These are phyloP conservation scores for Cladorhizidae sp. DNA, from an alignment of 37 sponge, comb jelly and placozoan genomes.

Conservation along the genomic window DNA sequence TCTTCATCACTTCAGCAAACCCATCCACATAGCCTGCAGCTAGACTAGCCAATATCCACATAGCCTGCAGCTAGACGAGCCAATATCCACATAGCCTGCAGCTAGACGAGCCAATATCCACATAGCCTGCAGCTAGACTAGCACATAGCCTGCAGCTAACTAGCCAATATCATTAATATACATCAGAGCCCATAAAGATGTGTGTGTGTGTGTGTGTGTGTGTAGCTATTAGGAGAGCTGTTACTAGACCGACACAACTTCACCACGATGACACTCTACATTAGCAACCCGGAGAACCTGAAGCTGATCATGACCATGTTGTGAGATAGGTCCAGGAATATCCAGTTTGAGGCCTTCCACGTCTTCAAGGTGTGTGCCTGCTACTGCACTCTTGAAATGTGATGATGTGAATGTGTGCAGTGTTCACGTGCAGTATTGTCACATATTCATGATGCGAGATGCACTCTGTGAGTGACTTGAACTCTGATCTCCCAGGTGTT, in stretches of 20 bases:
- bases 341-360: slow-evolving; percentile 99
- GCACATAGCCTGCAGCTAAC: no score
- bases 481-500: slow-evolving; percentile 76
- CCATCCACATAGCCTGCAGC: no score
- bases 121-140: no score
- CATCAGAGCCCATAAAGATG: no score
- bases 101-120: no score
- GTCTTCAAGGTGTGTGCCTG: slow-evolving; percentile 88
- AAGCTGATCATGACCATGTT: slow-evolving; percentile 99
- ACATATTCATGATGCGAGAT: not conserved
- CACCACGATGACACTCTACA: slow-evolving; percentile 94
- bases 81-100: no score
- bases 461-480: not conserved
- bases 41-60: no score
- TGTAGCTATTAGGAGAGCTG: slow-evolving; percentile 94
- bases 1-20: not conserved
- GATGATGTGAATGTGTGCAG: not conserved
- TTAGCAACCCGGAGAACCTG: slow-evolving; percentile 94
- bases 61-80: no score
- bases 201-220: not conserved
- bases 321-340: slow-evolving; percentile 85
- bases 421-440: not conserved
- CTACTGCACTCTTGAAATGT: not conserved
- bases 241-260: slow-evolving; percentile 97
- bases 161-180: no score